Base-by-base conservation (phyloP, 2,113 vertebrate species). In the Bolborhynchus lineola region DNA sequence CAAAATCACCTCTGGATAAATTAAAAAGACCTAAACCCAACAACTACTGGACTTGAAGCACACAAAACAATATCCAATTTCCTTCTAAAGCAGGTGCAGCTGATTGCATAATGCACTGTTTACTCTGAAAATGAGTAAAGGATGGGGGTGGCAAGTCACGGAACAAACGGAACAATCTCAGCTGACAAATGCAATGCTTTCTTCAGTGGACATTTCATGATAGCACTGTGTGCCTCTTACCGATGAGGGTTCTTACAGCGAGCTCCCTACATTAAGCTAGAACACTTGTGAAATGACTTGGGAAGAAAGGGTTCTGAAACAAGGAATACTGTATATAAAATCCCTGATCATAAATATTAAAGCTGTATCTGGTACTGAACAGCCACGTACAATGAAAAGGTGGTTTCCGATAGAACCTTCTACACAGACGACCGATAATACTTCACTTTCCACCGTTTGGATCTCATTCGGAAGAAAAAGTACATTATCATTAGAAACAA, bases 401-500 rank as follows among this genome's bases (percentile, higher is more conserved):
- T 25, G 26, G 41, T 16, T 55, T 50, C 86, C 9, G 0, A 29
- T 18, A 44, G 16, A 19, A 52, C 15, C 49, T 41, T 41, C 96
- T 99, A 99, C 44, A 99, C 98, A 0, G 98, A 93, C 0, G 98
- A 97, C 4, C 98, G 98, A 18, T 92, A 89, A 82, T 97, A 71
- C 31, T 97, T 97, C 20, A 98, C 95, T 24, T 98, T 99, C 99
- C 99, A 98, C 21, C 98, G 97, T 77, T 98, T 98, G 59, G 99
- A 98, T 3, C 99, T 98, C 85, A 99, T 89, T 7, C 98, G 98
- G 96, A 99, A 99, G 94, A 99, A 99, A 90, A 99, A 99, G 98
- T 98, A 99, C 98, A 99, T 98, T n/a, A 99, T 79, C 98, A 99
- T 99, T 41, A 99, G 94, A 84, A 99, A 98, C 42, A 99, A 50